A percentile compares a stretch with the other conserved stretches of the same genome.
phyloP scores from a whole-genome alignment of 2,797 vertebrate species.

The Nyctibius grandis region DNA sequence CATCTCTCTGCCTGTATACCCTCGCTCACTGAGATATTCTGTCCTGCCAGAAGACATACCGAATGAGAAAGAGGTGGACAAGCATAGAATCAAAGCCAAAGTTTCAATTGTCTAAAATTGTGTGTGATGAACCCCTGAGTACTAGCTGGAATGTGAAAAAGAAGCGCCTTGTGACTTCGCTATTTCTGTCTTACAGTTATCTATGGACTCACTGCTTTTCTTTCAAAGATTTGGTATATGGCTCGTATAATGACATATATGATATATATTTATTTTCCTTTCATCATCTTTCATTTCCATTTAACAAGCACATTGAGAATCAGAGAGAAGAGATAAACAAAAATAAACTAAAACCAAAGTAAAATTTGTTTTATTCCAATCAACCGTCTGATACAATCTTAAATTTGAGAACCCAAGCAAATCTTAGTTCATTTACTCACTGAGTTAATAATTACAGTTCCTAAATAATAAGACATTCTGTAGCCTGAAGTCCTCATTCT shows the following conservation, averaged over 20 bases:
- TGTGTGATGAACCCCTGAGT: not conserved
- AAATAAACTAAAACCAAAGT: not conserved
- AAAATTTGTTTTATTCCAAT: not conserved
- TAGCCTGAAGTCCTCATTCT: not conserved
- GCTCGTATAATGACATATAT: not conserved
- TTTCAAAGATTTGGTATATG: not conserved
- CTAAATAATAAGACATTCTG: not conserved
- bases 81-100: not conserved
- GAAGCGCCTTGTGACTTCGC: not conserved
- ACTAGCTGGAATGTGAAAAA: not conserved
- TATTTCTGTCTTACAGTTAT: not conserved
- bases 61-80: not conserved
- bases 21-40: not conserved
- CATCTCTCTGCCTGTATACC: fast-evolving
- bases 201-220: not conserved
- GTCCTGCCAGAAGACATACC: not conserved
- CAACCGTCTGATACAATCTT: not conserved
- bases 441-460: slow-evolving; percentile 35
- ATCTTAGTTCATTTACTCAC: not conserved
- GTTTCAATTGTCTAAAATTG: not conserved
- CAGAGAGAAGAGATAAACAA: not conserved
- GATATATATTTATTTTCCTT: not conserved
- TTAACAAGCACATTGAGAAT: not conserved
- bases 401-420: not conserved
- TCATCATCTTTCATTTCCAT: not conserved